Base-by-base conservation (phyloP, 2,888 invertebrate genomes). In the Escarpia spicata region DNA sequence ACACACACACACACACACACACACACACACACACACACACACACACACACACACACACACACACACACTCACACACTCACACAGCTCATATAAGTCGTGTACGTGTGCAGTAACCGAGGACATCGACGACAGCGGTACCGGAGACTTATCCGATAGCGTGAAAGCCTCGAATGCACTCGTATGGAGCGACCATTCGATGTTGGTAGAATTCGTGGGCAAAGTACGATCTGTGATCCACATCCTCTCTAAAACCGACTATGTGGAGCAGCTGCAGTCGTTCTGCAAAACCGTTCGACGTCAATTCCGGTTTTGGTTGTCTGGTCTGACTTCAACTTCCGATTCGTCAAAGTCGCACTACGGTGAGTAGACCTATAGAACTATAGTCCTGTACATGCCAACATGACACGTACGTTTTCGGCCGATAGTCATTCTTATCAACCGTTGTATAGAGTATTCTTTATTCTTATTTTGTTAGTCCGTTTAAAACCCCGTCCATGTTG, bases 251-350 rank as follows among this genome's bases (percentile, higher is more conserved):
- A 75, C 75, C 75, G 19, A 19, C 75, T 19, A 75, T 6, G 6
- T 75, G 3, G 75, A 75, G 75, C 19, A 15, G n/a, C 75, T 75
- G 26, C 75, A 75, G 75, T 75, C 26, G 19, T 26, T 75, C 19
- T 75, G 75, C 75, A 26, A 75, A n/a, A 75, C 75, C 75, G 75
- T 75, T 75, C 75, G 75, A 75, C 75, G 75, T 75, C 75, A 75
- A 15, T 26, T 75, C 75, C 75, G n/a, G 75, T 26, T 26, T 3
- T 75, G 75, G 75, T 26, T 75, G 75, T 52, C 75, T 26, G 26
- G 19, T 26, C 19, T 6, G 26, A 6, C 75, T 75, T 3, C 75
- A 26, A 19, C 75, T 75, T 75, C 75, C 75, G 75, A 6, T 75
- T 75, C 75, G 26, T 75, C 75, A n/a, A 6, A 75, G 2, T 75